phyloP scores from a whole-genome alignment of 2,113 vertebrate species.

The Oryzias melastigma region DNA sequence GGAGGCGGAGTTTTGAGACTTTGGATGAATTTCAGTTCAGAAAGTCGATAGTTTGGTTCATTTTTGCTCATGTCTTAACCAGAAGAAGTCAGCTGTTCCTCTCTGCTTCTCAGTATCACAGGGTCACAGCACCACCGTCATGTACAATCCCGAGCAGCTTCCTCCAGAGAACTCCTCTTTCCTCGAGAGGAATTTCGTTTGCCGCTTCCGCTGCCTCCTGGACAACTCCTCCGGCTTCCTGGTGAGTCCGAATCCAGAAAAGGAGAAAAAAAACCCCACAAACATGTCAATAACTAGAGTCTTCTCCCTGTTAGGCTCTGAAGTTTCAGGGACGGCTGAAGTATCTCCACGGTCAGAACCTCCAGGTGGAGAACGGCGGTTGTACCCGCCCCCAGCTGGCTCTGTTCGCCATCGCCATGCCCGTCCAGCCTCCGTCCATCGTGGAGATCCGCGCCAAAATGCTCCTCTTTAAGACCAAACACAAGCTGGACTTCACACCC shows the following conservation, averaged over 20 bases:
- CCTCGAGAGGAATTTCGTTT: conserved; percentile 81
- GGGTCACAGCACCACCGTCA: conserved; percentile 2
- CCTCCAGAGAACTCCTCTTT: conserved; percentile 81
- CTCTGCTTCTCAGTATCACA: conserved; percentile 28
- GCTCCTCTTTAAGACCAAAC: conserved; percentile 78
- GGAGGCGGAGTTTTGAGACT: too few species aligned
- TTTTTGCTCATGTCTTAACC: too few species aligned
- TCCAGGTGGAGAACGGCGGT: conserved; percentile 45
- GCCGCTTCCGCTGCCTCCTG: conserved; percentile 82
- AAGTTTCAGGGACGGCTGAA: conserved; percentile 80
- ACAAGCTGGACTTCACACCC: conserved; percentile 82
- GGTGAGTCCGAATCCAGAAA: conserved; percentile 29
- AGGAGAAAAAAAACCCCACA: background rate
- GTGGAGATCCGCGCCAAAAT: conserved; percentile 77
- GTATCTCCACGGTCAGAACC: conserved; percentile 71
- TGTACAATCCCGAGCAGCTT: conserved; percentile 64
- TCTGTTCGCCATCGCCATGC: conserved; percentile 72
- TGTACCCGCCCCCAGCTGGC: conserved; percentile 61
- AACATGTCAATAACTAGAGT: background rate
- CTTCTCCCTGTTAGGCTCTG: conserved; percentile 61
- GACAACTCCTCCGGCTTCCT: conserved; percentile 84
- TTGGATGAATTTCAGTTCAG: too few species aligned
- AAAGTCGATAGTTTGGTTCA: too few species aligned
- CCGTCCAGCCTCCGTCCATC: conserved; percentile 72
- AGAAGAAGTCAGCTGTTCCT: background rate